Base-by-base conservation (phyloP, 2,888 invertebrate genomes). In the Antheraea yamamai region DNA sequence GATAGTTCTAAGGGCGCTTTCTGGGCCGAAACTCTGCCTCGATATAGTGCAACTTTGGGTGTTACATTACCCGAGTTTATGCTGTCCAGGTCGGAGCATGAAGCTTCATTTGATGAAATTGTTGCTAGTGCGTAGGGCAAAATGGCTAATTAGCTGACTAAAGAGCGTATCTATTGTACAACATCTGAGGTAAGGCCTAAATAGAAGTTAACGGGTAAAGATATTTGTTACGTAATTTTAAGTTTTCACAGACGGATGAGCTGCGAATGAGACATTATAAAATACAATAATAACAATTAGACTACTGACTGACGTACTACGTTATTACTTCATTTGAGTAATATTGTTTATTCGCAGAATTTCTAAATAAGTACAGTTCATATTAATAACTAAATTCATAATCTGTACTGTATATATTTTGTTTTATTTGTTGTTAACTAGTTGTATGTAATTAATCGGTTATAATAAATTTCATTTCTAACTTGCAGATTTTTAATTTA, bases 61-160 rank as follows among this genome's bases (percentile, higher is more conserved):
- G 95, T 96, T 23, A 95, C 96, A 58, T 88, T 97, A 78, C 97
- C 97, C 1, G 96, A 95, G 81, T 97, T 96, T 83, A 97, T 97
- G 97, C 86, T 97, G 75, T 94, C 95, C 76, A 95, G 95, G 87
- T 96, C 97, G 66, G 96, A 96, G 79, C 96, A 96, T 81, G 97
- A 97, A 90, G 93, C 93, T 83, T 95, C 96, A 77, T 97, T 97
- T 85, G 97, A 97, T 85, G 96, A 95, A 89, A 88, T 88, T 68
- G 92, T 95, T 78, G 92, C 92, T 77, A 91, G 90, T 84, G 94
- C 91, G 88, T 95, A 94, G 89, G 84, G 85, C 81, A 75, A 74
- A 77, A 82, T 83, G 84, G 81, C 83, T 85, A 87, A 84, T 91
- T 91, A 87, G 88, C 89, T 90, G 92, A 93, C 83, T 83, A 81